phyloP scores from a whole-genome alignment of 2,113 vertebrate species.

The Rhagologus leucostigma region DNA sequence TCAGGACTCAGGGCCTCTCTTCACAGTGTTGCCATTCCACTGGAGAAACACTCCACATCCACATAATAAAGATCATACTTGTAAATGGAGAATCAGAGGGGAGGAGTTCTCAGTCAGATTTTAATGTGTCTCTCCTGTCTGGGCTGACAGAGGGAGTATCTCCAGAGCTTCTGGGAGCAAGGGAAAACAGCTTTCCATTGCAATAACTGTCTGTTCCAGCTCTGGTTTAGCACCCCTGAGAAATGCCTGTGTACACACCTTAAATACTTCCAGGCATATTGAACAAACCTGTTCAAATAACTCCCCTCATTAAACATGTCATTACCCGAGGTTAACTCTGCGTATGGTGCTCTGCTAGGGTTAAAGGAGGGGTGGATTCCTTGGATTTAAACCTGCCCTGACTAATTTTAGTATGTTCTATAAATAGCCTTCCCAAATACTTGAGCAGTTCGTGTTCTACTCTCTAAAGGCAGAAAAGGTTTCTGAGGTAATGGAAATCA shows the following conservation, averaged over 20 bases:
- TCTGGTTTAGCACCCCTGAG: not conserved
- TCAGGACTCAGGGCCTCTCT: not conserved
- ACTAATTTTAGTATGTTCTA: not conserved
- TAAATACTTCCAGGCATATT: not conserved
- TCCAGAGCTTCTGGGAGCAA: not conserved
- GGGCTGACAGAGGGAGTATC: not conserved
- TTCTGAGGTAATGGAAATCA: slow-evolving; percentile 25
- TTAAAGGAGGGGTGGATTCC: not conserved
- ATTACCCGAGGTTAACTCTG: not conserved
- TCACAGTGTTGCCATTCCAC: not conserved
- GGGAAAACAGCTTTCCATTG: not conserved
- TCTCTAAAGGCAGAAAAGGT: not conserved
- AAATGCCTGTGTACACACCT: not conserved
- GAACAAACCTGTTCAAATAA: not conserved
- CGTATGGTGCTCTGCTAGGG: fast-evolving
- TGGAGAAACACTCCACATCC: not conserved
- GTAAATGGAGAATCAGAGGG: not conserved
- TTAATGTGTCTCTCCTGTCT: not conserved
- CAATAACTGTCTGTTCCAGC: not conserved
- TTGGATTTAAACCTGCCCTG: not conserved
- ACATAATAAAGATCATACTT: not conserved
- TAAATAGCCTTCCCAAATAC: slow-evolving; percentile 15
- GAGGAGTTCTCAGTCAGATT: not conserved
- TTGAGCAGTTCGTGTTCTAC: not conserved
- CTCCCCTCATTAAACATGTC: not conserved